Conservation (phyloP, 1,140 invertebrate genomes). For the Lycorma delicatula region DNA sequence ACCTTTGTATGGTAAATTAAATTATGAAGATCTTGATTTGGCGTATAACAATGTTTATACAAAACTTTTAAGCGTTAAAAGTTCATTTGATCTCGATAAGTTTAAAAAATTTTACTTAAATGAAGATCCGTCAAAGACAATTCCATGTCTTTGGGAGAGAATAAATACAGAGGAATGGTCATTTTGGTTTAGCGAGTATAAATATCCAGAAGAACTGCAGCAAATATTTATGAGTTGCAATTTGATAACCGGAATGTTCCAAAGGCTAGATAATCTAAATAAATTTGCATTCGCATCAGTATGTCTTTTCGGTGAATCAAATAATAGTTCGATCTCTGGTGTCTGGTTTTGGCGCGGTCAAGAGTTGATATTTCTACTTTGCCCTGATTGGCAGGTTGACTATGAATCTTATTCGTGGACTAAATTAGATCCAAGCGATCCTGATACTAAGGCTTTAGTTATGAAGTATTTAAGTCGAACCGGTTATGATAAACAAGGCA, state of each 20-base stretch:
- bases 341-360: constrained; percentile 59
- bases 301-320: constrained; percentile 52
- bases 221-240: constrained; percentile 58
- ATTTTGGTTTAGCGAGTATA: constrained; percentile 59
- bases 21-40: background rate
- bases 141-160: constrained; percentile 63
- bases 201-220: constrained; percentile 49
- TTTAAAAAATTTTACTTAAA: constrained; percentile 62
- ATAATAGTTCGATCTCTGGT: constrained; percentile 52
- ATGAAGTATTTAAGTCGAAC: constrained; percentile 53
- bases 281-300: constrained; percentile 58
- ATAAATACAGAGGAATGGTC: constrained; percentile 60
- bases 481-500: too few species aligned
- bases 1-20: background rate
- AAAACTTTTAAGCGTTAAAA: too few species aligned
- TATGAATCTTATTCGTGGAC: constrained; percentile 59
- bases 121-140: constrained; percentile 51
- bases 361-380: constrained; percentile 50
- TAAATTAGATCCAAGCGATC: constrained; percentile 49
- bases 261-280: constrained; percentile 57
- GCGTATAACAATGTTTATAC: too few species aligned
- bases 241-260: constrained; percentile 59
- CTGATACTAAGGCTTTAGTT: constrained; percentile 50
- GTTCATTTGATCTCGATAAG: constrained; percentile 55
- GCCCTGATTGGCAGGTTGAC: constrained; percentile 51